Conservation (phyloP, 2,113 vertebrate species). For the Perca flavescens region DNA sequence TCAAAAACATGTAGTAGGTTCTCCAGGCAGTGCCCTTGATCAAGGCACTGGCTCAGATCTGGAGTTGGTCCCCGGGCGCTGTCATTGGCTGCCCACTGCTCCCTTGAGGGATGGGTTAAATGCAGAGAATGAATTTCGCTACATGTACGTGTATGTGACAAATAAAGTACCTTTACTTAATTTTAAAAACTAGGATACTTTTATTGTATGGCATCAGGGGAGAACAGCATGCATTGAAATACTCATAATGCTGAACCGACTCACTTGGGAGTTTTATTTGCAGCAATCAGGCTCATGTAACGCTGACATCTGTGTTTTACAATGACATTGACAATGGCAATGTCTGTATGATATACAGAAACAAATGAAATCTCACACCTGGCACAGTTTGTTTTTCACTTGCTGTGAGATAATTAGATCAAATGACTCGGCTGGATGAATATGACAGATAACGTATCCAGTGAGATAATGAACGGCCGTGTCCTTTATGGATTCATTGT, state of each 20-base stretch:
- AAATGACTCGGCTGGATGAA: slow-evolving; percentile 28
- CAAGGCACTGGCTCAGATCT: too few species aligned
- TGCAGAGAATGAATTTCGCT: too few species aligned
- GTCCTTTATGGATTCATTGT: slow-evolving; percentile 8
- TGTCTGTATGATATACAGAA: slow-evolving; percentile 44
- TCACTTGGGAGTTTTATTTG: neutral
- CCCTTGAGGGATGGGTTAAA: too few species aligned
- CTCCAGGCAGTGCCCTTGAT: too few species aligned
- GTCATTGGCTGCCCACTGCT: too few species aligned
- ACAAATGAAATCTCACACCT: slow-evolving; percentile 63
- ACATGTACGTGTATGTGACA: too few species aligned
- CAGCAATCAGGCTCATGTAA: slow-evolving; percentile 28
- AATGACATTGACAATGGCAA: slow-evolving; percentile 17
- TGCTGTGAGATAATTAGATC: slow-evolving; percentile 47
- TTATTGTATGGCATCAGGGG: neutral
- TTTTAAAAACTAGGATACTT: neutral
- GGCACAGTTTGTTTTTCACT: slow-evolving; percentile 46
- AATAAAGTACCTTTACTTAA: too few species aligned
- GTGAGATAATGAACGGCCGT: slow-evolving; percentile 25
- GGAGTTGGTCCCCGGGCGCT: too few species aligned
- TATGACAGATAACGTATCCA: neutral
- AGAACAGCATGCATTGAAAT: neutral
- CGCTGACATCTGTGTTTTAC: slow-evolving; percentile 45
- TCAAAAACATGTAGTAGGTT: too few species aligned
- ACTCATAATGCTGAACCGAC: neutral